Base-by-base conservation (phyloP, 2,797 vertebrate genomes). In the Falco peregrinus region DNA sequence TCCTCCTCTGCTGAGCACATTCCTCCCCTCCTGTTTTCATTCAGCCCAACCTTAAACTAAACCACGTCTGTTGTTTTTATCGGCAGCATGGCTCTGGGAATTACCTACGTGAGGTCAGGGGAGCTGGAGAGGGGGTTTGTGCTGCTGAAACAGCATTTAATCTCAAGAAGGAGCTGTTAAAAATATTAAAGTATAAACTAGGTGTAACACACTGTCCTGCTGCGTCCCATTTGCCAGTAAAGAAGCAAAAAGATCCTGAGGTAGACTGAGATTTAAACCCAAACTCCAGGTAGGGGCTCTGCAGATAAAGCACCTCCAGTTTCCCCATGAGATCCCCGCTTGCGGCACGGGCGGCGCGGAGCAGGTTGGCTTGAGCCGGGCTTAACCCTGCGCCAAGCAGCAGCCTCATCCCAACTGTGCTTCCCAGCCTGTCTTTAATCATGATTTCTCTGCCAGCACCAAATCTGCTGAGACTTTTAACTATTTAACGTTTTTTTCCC, bases 11-110 rank as follows among this genome's bases (percentile, higher is more conserved):
- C 67, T 3, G 29, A 76, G 87, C 59, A 59, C 89, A 87, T 94
- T 93, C 84, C 94, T 90, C 65, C 81, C 74, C 78, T 92, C 81
- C 63, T 81, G 81, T 65, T 92, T 87, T 92, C 81, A 11, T 60
- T 79, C 92, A 84, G 93, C 90, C 89, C 94, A 92, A 47, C 87
- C 87, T 95, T 78, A 92, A 95, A 93, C 81, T 89, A 93, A 96
- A 95, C 91, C 68, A 29, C 1, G 2, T 5, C 56, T n/a, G 77
- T 6, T 78, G 84, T 41, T 88, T 76, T 43, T 35, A 20, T 61
- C n/a, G 0, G 2, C 1, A 0, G 64, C 0, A 2, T 1, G 0
- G 60, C 73, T 57, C 61, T 41, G 61, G 43, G 84, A 91, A 83
- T 85, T 51, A 91, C 81, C 73, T 65, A 3, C 6, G 0, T 0